phyloP scores from a whole-genome alignment of 2,888 invertebrate species.

The Theretra japonica region DNA sequence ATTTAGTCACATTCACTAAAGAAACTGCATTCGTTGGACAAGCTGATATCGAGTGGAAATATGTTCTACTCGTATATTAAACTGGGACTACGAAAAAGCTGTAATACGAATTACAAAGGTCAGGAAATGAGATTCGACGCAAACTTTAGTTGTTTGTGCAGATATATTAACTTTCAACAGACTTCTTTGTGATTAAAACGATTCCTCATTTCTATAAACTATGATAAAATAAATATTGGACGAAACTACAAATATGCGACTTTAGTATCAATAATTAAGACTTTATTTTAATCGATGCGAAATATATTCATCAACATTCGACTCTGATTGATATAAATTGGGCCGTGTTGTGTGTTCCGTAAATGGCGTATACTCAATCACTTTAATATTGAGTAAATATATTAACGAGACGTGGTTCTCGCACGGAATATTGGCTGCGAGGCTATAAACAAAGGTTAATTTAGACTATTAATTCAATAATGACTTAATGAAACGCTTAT shows the following conservation, averaged over 20 bases:
- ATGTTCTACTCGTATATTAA: neutral
- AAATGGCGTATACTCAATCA: neutral
- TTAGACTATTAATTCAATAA: constrained; percentile 22
- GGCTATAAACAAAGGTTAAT: constrained; percentile 17
- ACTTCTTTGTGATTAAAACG: no score
- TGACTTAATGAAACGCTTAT: constrained; percentile 31
- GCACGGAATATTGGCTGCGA: constrained; percentile 3
- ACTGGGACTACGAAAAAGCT: neutral
- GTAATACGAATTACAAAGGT: neutral
- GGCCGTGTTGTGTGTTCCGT: neutral
- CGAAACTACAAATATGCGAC: no score
- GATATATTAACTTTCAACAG: neutral
- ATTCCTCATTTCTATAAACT: no score
- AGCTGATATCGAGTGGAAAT: neutral
- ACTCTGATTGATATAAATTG: neutral
- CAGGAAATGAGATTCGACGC: neutral
- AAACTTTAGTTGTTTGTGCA: neutral
- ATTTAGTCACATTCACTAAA: neutral
- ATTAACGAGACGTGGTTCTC: constrained; percentile 6
- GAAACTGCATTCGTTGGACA: neutral
- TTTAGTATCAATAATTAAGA: no score
- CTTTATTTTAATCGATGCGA: no score
- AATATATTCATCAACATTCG: no score
- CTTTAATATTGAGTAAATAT: neutral
- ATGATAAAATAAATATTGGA: no score